Conservation (phyloP, 2,888 invertebrate genomes). For the Caenorhabditis sp. region DNA sequence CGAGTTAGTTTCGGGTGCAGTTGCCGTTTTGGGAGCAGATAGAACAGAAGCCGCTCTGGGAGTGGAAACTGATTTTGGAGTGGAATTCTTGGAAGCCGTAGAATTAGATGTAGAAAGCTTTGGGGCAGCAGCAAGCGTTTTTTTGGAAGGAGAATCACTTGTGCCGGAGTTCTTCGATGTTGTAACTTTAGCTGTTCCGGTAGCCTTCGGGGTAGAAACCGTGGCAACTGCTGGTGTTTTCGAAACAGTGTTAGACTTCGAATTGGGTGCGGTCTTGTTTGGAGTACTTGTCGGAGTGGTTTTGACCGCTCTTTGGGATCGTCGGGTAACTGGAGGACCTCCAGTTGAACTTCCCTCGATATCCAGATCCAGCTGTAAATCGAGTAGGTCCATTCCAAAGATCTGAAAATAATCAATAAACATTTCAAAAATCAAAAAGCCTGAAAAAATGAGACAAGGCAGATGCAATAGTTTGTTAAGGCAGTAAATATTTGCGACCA, state of each 20-base stretch:
- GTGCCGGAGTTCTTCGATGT: too few relatives aligned
- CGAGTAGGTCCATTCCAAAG: constrained; percentile 41
- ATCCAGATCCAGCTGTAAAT: constrained; percentile 44
- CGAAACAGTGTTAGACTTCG: neutral
- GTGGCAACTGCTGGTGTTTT: neutral
- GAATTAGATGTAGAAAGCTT: neutral
- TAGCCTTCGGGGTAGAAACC: neutral
- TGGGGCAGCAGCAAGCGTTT: neutral
- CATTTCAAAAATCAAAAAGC: too few relatives aligned
- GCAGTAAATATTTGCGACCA: too few relatives aligned
- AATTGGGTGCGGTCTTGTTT: too few relatives aligned
- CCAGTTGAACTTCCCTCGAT: constrained; percentile 13
- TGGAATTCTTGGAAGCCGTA: neutral
- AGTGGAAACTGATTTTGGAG: constrained; percentile 9
- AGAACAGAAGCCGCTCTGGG: neutral
- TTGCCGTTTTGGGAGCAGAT: neutral
- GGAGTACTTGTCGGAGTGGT: neutral
- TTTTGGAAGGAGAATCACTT: neutral
- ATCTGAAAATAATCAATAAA: too few relatives aligned
- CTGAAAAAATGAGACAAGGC: too few relatives aligned
- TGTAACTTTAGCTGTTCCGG: neutral
- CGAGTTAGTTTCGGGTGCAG: neutral
- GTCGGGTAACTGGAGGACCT: constrained; percentile 15
- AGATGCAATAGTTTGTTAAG: too few relatives aligned
- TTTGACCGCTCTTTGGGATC: constrained; percentile 14